Evolutionary conservation across 2,113 vertebrate genomes (phyloP), one percentile per base, ranked within the genome.

Genomic region (Pyrgilauda ruficollis): DNA sequence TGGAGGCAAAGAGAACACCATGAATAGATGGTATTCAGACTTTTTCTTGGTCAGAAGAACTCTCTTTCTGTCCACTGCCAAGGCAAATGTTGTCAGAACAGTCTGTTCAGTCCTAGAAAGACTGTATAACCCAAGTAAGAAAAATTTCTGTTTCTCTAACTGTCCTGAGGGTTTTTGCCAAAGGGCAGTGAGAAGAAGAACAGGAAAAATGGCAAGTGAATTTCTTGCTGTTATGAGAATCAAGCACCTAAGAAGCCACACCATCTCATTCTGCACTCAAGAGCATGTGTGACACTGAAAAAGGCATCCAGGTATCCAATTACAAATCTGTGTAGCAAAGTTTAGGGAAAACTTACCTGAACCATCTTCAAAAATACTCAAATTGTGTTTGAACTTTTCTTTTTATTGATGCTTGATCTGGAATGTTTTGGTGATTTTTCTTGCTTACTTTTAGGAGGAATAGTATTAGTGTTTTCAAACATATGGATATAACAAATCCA

Each of bases 41-140:
- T 81, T 41, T 31, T 81, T 46, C 39, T 84, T 27, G 35, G 56
- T 75, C 30, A 24, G 53, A 72, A 91, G 64, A 84, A 31, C 6
- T 73, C 31, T 26, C 19, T n/a, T 24, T 81, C 84, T 7, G 0
- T 72, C n/a, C 26, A 46, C 26, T 73, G 84, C 43, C 74, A 82
- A 75, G 21, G 62, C 26, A 91, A 91, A 89, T 47, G 39, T 73
- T 91, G 39, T 76, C 58, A 87, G 89, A 95, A 86, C 50, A 80
- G 31, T 15, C 53, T 72, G 72, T 84, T 90, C 52, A 41, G 47
- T 59, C 39, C 35, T 72, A 74, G 39, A 10, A 64, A 18, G 13
- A 66, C 47, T 87, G 70, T 64, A 62, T 35, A 87, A 78, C 22
- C 17, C 41, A 58, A 90, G 27, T 43, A 75, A 89, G 64, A 16